A percentile compares a stretch with the other conserved stretches of the same genome.
These are phyloP conservation scores for Eupithecia abbreviata DNA, from an alignment of 2,888 invertebrate species.

Conservation along the genomic window DNA sequence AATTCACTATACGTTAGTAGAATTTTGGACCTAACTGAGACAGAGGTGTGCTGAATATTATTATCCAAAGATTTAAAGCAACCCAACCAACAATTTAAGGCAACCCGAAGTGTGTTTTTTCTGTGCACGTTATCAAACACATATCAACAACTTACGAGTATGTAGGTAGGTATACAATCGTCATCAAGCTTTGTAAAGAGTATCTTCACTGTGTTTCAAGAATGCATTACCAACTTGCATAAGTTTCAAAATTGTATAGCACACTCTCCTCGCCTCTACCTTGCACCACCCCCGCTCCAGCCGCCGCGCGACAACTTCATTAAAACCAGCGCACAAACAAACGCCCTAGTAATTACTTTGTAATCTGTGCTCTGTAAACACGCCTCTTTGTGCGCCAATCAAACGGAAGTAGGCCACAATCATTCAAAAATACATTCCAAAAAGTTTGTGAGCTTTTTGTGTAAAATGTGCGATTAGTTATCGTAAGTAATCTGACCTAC, in stretches of 20 bases:
- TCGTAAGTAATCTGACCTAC: not conserved
- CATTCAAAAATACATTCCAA: not conserved
- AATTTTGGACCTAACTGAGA: not conserved
- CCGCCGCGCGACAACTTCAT: conserved; percentile 38
- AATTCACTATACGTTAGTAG: not conserved
- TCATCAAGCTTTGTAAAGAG: not conserved
- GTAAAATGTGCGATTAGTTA: not conserved
- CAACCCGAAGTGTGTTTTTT: not conserved
- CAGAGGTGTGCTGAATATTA: not conserved
- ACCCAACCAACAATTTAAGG: too few species aligned
- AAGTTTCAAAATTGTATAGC: not conserved
- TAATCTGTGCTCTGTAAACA: conserved; percentile 30
- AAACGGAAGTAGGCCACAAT: conserved; percentile 18
- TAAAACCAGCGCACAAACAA: conserved; percentile 38
- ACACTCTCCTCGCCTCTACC: not conserved
- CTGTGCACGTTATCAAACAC: not conserved
- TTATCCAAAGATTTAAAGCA: not conserved
- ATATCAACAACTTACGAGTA: not conserved
- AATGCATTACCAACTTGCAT: not conserved
- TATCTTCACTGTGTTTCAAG: not conserved
- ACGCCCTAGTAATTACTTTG: conserved; percentile 24
- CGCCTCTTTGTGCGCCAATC: conserved; percentile 30
- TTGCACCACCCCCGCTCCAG: conserved; percentile 11
- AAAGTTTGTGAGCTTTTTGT: conserved; percentile 1
- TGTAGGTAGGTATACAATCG: not conserved